Percentiles rank a stretch among this genome's conserved stretches.
Evolutionary conservation across 2,113 vertebrate species (phyloP).

Genomic region (Sialia sialis): DNA sequence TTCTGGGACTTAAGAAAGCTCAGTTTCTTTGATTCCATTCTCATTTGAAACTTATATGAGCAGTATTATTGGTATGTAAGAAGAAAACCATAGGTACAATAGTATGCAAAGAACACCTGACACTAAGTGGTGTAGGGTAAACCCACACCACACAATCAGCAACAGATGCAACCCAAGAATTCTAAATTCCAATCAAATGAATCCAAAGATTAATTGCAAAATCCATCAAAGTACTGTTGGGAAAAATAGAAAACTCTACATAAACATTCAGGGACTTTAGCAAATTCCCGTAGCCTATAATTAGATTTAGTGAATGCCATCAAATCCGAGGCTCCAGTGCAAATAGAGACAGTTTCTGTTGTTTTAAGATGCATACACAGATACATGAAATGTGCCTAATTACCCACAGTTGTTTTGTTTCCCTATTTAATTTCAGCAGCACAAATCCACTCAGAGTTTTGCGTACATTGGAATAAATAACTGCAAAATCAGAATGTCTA

Average conservation of each 20-base stretch:
- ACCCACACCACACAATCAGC: background rate
- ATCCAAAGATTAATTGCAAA: conserved; percentile 58
- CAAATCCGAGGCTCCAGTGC: background rate
- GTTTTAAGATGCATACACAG: conserved; percentile 5
- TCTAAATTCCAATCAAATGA: conserved; percentile 24
- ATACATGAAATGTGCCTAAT: conserved; percentile 46
- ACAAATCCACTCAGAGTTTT: conserved; percentile 47
- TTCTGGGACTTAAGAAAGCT: conserved; percentile 23
- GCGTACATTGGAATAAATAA: conserved; percentile 13
- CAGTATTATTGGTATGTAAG: background rate
- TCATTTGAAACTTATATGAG: conserved; percentile 52
- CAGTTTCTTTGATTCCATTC: conserved; percentile 40
- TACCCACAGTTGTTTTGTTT: conserved; percentile 35
- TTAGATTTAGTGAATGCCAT: conserved; percentile 15
- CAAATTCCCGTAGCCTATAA: background rate
- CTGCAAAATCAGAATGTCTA: background rate
- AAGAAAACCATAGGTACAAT: background rate
- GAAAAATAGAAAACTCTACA: background rate
- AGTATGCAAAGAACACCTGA: background rate
- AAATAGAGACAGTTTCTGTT: conserved; percentile 11
- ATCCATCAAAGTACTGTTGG: conserved; percentile 15
- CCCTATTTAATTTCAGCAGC: conserved; percentile 28
- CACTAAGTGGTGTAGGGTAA: background rate
- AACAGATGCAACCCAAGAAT: conserved; percentile 22
- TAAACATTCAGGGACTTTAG: background rate